A percentile compares a stretch with the other conserved stretches of the same genome.
These are phyloP conservation scores for Oxyura jamaicensis DNA, from an alignment of 2,113 vertebrate species.

Conservation along the genomic window DNA sequence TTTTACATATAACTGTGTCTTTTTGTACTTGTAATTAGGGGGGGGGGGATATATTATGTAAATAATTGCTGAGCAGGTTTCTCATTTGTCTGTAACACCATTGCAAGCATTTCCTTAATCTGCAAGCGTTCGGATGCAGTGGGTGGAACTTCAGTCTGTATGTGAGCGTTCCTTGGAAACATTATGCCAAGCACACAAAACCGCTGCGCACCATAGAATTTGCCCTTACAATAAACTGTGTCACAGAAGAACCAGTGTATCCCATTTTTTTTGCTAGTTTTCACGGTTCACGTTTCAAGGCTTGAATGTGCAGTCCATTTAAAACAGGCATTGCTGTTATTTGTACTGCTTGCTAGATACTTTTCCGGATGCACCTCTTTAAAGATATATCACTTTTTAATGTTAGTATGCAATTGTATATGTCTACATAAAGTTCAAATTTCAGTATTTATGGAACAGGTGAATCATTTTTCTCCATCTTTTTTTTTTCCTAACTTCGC, in stretches of 20 bases:
- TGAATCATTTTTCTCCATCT: not conserved
- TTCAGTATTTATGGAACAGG: not conserved
- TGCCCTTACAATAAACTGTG: not conserved
- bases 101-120: not conserved
- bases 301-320: not conserved
- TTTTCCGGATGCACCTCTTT: not conserved
- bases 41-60: not conserved
- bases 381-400: not conserved
- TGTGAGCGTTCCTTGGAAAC: not conserved
- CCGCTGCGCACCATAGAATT: not conserved
- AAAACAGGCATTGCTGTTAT: not conserved
- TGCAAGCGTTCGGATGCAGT: not conserved
- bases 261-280: not conserved
- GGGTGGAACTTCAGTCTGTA: not conserved
- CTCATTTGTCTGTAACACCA: not conserved
- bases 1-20: conserved; percentile 22
- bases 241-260: not conserved
- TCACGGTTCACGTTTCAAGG: not conserved
- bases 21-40: conserved; percentile 53
- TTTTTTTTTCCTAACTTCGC: not conserved
- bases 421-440: not conserved
- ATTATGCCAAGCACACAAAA: not conserved
- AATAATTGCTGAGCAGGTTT: not conserved
- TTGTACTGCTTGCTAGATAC: not conserved
- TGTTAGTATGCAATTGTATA: not conserved